A percentile compares a stretch with the other conserved stretches of the same genome.
These are phyloP conservation scores for Formica selysi DNA, from an alignment of 1,140 invertebrate genomes.

Conservation along the genomic window DNA sequence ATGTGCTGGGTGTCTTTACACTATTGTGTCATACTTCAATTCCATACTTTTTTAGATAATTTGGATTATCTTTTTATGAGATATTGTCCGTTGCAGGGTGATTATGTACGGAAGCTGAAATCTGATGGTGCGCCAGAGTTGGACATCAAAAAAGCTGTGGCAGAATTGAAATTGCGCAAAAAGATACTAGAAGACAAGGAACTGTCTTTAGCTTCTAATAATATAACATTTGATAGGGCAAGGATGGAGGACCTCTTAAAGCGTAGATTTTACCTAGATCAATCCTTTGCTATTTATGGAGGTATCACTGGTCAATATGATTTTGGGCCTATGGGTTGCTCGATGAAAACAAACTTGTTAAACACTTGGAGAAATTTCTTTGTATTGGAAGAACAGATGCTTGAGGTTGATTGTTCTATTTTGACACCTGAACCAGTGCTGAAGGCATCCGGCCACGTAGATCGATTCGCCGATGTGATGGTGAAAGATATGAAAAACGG, in stretches of 20 bases:
- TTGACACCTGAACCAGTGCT: slow-evolving; percentile 98
- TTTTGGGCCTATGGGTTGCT: slow-evolving; percentile 99
- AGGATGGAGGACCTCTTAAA: slow-evolving; percentile 99
- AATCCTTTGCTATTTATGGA: slow-evolving; percentile 99
- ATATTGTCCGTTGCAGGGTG: slow-evolving; percentile 89
- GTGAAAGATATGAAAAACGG: slow-evolving; percentile 98
- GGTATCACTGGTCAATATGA: slow-evolving; percentile 97
- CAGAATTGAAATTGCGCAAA: slow-evolving; percentile 96
- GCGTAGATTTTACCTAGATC: slow-evolving; percentile 99
- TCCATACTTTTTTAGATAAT: slow-evolving; percentile 1
- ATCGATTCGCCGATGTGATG: slow-evolving; percentile 99
- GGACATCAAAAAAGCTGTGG: slow-evolving; percentile 97
- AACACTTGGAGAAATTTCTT: slow-evolving; percentile 98
- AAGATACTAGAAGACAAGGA: slow-evolving; percentile 98
- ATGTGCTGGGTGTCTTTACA: neutral
- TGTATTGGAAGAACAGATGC: slow-evolving; percentile 98
- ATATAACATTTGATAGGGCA: slow-evolving; percentile 93
- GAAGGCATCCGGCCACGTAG: slow-evolving; percentile 99
- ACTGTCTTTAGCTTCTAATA: slow-evolving; percentile 92
- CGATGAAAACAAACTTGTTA: slow-evolving; percentile 98
- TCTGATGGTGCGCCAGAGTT: slow-evolving; percentile 94
- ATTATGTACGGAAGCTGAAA: slow-evolving; percentile 95
- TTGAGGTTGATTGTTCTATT: slow-evolving; percentile 99
- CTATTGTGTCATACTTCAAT: slow-evolving; percentile 10
- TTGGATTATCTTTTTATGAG: slow-evolving; percentile 8